Base-by-base conservation (phyloP, 2,797 vertebrate genomes). In the Phylloscopus collybita region DNA sequence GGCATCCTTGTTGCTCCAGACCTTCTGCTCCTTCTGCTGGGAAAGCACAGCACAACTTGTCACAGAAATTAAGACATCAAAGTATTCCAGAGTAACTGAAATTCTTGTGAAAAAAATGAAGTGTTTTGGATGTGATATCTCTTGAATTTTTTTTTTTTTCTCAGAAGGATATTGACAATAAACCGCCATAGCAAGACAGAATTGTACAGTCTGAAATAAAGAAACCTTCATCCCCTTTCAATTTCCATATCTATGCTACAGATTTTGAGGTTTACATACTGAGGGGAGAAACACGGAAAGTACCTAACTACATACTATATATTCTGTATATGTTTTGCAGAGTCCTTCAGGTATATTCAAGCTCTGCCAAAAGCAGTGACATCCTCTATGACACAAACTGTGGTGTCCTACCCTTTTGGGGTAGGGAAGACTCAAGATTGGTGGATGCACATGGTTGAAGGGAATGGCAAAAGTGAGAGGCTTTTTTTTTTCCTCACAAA, bases 41-140 rank as follows among this genome's bases (percentile, higher is more conserved):
- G 89, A 87, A 93, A 93, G 79, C 76, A 67, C 50, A 93, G 70
- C 54, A 81, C 27, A 94, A 70, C 66, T 94, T 91, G 86, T 84
- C 90, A 92, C 70, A 92, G 92, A 96, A 95, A 96, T 94, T 92
- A 96, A 26, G 54, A 80, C 90, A 95, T 96, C 85, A 96, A 97
- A 93, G 69, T 80, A 70, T 92, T 92, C 30, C 74, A 83, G 32
- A 94, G 47, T n/a, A 73, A 90, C 70, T 72, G 83, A 96, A 95
- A 92, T 70, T 50, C 47, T 86, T 88, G 82, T 47, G 79, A 91
- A 81, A 75, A 75, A 82, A 90, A 53, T 6, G 15, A 81, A 86
- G 29, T 56, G 17, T 25, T 92, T 87, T 82, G 62, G 18, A 89
- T 84, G n/a, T 60, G 73, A 36, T 78, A 17, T 59, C 51, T 83